phyloP scores from a whole-genome alignment of 2,888 invertebrate genomes.

The Ichneumon xanthorius region DNA sequence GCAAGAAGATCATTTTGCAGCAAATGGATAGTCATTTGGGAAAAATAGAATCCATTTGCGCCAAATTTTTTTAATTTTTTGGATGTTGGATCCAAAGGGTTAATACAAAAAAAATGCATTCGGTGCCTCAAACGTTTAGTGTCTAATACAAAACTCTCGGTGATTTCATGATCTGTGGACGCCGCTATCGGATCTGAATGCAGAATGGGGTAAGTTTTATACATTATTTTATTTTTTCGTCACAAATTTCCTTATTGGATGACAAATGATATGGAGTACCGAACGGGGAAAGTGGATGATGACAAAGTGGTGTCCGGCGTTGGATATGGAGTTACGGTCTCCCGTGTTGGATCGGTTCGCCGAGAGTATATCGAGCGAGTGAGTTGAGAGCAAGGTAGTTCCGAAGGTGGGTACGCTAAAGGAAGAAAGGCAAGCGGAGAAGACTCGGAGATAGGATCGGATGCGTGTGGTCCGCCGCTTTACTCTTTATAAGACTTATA shows the following conservation, averaged over 20 bases:
- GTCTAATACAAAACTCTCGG: slow-evolving; percentile 3
- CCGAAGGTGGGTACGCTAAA: slow-evolving; percentile 64
- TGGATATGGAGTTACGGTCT: slow-evolving; percentile 51
- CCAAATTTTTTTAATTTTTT: not conserved
- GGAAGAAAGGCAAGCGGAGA: slow-evolving; percentile 70
- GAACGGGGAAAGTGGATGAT: slow-evolving; percentile 56
- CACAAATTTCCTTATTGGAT: slow-evolving; percentile 1
- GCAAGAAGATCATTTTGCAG: no score
- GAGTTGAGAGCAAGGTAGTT: slow-evolving; percentile 53
- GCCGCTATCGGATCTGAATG: slow-evolving; percentile 27
- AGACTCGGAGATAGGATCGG: slow-evolving; percentile 83
- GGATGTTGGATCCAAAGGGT: not conserved
- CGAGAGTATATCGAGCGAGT: slow-evolving; percentile 51
- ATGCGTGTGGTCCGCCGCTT: slow-evolving; percentile 84
- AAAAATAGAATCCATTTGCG: not conserved
- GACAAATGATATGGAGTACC: slow-evolving; percentile 40
- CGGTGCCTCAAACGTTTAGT: slow-evolving; percentile 1
- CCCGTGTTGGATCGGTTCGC: slow-evolving; percentile 41
- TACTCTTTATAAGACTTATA: slow-evolving; percentile 84
- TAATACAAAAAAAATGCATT: not conserved
- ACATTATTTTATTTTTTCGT: slow-evolving; percentile 34
- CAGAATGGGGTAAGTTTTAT: slow-evolving; percentile 81
- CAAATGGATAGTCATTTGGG: no score
- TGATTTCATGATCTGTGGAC: slow-evolving; percentile 32
- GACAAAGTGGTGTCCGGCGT: slow-evolving; percentile 54